These are phyloP conservation scores for Pachliopta kotzebuea DNA, from an alignment of 2,888 invertebrate species.

Conservation along the genomic window DNA sequence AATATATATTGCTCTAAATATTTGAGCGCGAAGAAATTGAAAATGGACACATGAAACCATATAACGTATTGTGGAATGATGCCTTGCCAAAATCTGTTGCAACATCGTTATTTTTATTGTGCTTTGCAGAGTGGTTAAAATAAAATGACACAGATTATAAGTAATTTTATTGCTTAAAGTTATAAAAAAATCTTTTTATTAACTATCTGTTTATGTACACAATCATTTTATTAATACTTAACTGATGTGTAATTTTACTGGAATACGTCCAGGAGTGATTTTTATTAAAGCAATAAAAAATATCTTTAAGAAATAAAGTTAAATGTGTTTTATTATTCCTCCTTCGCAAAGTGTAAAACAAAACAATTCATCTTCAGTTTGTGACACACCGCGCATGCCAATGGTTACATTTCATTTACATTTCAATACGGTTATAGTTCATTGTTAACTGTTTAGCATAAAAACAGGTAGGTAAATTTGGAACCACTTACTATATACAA, in stretches of 20 bases:
- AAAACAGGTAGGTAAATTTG: slow-evolving; percentile 1
- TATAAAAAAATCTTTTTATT: too few relatives aligned
- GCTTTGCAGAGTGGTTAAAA: not conserved
- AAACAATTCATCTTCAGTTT: slow-evolving; percentile 19
- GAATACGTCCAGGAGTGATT: slow-evolving; percentile 13
- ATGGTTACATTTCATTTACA: slow-evolving; percentile 15
- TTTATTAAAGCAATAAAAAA: slow-evolving; percentile 20
- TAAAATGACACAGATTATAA: slow-evolving; percentile 2
- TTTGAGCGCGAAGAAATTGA: not conserved
- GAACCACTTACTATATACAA: not conserved
- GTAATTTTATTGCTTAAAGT: not conserved
- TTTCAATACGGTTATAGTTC: slow-evolving; percentile 17
- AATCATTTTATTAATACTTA: not conserved
- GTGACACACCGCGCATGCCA: slow-evolving; percentile 15
- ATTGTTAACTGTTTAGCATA: slow-evolving; percentile 10
- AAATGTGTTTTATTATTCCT: slow-evolving; percentile 19
- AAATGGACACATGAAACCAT: not conserved
- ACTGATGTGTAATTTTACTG: not conserved
- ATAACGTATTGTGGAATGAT: slow-evolving; percentile 11
- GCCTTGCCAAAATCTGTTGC: slow-evolving; percentile 23
- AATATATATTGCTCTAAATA: slow-evolving; percentile 2
- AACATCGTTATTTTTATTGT: slow-evolving; percentile 12
- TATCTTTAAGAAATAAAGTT: slow-evolving; percentile 21
- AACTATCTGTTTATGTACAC: too few relatives aligned
- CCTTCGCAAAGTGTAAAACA: slow-evolving; percentile 10